phyloP scores from a whole-genome alignment of 2,797 vertebrate genomes.

The Morus bassanus region DNA sequence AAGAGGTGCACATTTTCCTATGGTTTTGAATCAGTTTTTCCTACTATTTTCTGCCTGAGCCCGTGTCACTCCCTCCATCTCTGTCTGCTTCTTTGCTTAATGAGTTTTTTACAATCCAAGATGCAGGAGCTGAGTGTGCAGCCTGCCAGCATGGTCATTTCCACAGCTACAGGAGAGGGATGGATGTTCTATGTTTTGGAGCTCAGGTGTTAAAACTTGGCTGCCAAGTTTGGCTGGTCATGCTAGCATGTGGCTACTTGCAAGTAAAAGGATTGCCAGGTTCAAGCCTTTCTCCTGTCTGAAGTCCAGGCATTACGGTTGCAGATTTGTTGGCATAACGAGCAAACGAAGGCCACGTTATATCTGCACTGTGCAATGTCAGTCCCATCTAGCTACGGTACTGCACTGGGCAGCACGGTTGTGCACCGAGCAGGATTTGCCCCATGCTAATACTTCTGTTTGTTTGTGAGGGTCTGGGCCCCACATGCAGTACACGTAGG shows the following conservation, averaged over 20 bases:
- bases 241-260: neutral
- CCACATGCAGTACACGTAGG: neutral
- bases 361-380: neutral
- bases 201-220: neutral
- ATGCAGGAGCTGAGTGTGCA: neutral
- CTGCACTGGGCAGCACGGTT: neutral
- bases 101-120: neutral
- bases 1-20: neutral
- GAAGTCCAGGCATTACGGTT: neutral
- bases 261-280: neutral
- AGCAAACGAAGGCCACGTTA: neutral
- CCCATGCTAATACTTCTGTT: neutral
- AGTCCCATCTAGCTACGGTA: neutral
- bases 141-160: neutral
- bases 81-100: neutral
- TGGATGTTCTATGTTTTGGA: neutral
- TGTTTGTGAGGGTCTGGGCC: neutral
- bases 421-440: neutral
- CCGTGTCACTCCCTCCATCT: neutral
- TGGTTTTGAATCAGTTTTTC: neutral
- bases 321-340: neutral
- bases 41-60: neutral
- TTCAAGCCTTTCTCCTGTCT: neutral
- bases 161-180: neutral
- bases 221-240: neutral